These are phyloP conservation scores for Arctia plantaginis DNA, from an alignment of 2,888 invertebrate genomes.

Conservation along the genomic window DNA sequence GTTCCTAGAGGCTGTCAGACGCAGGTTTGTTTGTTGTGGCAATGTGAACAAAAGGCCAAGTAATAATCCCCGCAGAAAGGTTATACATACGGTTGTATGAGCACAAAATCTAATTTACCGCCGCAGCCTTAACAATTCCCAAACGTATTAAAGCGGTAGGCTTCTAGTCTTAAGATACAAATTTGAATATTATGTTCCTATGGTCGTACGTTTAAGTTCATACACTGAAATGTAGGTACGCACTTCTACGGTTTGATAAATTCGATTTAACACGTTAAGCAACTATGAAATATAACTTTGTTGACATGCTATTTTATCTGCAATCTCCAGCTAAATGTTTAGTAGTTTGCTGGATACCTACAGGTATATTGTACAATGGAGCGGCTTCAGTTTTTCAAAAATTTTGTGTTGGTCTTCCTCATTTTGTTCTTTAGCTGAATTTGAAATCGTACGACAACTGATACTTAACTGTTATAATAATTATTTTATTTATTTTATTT, in stretches of 20 bases:
- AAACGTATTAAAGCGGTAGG: neutral
- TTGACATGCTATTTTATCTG: neutral
- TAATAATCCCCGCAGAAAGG: neutral
- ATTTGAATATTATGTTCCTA: neutral
- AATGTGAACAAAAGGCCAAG: slow-evolving; percentile 9
- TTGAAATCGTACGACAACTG: neutral
- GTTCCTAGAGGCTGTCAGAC: slow-evolving; percentile 10
- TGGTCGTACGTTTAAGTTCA: neutral
- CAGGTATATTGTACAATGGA: neutral
- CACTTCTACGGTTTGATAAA: neutral
- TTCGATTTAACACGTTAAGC: neutral
- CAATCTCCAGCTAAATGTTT: neutral
- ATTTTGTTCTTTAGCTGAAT: neutral
- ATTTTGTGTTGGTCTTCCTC: neutral
- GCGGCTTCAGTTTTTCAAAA: neutral
- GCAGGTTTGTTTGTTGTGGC: slow-evolving; percentile 5
- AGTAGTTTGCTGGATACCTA: neutral
- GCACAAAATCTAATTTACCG: slow-evolving; percentile 5
- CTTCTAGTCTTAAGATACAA: neutral
- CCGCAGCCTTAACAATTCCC: neutral
- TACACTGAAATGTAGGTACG: neutral
- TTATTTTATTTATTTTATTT: no score
- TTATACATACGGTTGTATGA: slow-evolving; percentile 1
- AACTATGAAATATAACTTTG: neutral
- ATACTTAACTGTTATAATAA: neutral